Evolutionary conservation across 2,888 invertebrate species (phyloP), one percentile per base, ranked within the genome.

Genomic region (Mythimna pallens): DNA sequence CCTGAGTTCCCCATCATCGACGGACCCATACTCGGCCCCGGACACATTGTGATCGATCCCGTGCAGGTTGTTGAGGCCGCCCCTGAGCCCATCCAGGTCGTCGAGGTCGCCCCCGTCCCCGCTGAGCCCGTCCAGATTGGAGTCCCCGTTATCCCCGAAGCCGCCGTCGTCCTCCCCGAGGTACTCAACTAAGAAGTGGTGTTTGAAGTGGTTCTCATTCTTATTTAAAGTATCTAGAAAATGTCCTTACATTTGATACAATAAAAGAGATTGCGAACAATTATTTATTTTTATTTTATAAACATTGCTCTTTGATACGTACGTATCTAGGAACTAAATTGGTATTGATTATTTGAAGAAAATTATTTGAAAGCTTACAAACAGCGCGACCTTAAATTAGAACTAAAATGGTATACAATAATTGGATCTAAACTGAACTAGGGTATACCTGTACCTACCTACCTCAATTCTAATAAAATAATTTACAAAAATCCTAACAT

Each of bases 121-220:
- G 59, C 34, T 61, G 85, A 84, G 59, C 72, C 72, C 70, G 61
- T 72, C 47, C 76, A 66, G 40, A 67, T 75, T 12, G 75, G 55
- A 0, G 62, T 52, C n/a, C 77, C 77, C 25, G 22, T 67, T 30
- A n/a, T 62, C 50, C 74, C 74, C 62, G 89, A 90, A 2, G 30
- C 68, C 9, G 74, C 72, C 14, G 65, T 75, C 62, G 76, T 76
- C 72, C 85, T 89, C 36, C 89, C 89, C 40, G 89, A 88, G 20
- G 57, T 67, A 10, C 72, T 80, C 30, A 81, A 64, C 87, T 91
- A 89, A 90, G 76, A 70, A 54, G 59, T 64, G 22, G 12, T 17
- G 36, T 54, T 50, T 57, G 47, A 25, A 57, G 34, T 62, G 20
- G 40, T 76, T 50, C 40, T 30, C 30, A 76, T 47, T 14, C 62